A percentile compares a stretch with the other conserved stretches of the same genome.
phyloP scores from a whole-genome alignment of 2,888 invertebrate species.

The Apeira syringaria region DNA sequence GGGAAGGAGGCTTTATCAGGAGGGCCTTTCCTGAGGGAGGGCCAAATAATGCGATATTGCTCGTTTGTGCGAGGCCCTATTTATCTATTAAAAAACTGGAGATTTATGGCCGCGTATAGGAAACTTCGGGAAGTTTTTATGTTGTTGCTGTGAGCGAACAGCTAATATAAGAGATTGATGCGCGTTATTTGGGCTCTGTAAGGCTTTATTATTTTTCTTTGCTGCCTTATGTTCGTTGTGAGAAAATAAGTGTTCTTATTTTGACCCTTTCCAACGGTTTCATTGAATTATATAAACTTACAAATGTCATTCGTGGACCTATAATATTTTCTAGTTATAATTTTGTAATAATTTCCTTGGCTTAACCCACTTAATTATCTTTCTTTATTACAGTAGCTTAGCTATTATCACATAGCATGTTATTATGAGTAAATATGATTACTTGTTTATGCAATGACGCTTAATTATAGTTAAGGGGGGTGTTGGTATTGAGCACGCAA shows the following conservation, averaged over 20 bases:
- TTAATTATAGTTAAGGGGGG: no score
- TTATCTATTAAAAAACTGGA: slow-evolving; percentile 83
- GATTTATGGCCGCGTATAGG: slow-evolving; percentile 76
- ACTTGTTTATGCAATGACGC: no score
- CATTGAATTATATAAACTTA: no score
- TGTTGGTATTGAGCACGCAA: no score
- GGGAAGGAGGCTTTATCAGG: slow-evolving; percentile 81
- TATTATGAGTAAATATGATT: no score
- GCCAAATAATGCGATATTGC: slow-evolving; percentile 83
- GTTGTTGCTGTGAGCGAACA: slow-evolving; percentile 66
- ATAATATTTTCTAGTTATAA: no score
- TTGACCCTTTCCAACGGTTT: no score
- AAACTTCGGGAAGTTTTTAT: slow-evolving; percentile 79
- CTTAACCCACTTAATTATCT: no score
- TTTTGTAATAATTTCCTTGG: no score
- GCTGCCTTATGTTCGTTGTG: slow-evolving; percentile 11
- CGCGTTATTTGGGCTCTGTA: slow-evolving; percentile 62
- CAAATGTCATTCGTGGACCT: no score
- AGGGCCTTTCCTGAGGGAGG: slow-evolving; percentile 83
- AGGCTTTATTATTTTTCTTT: slow-evolving; percentile 36
- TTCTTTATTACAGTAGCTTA: no score
- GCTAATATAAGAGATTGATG: slow-evolving; percentile 79
- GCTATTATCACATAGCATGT: no score
- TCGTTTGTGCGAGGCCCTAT: slow-evolving; percentile 83
- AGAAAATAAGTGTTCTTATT: slow-evolving; percentile 3